phyloP scores from a whole-genome alignment of 2,888 invertebrate genomes.

The Arge pagana region DNA sequence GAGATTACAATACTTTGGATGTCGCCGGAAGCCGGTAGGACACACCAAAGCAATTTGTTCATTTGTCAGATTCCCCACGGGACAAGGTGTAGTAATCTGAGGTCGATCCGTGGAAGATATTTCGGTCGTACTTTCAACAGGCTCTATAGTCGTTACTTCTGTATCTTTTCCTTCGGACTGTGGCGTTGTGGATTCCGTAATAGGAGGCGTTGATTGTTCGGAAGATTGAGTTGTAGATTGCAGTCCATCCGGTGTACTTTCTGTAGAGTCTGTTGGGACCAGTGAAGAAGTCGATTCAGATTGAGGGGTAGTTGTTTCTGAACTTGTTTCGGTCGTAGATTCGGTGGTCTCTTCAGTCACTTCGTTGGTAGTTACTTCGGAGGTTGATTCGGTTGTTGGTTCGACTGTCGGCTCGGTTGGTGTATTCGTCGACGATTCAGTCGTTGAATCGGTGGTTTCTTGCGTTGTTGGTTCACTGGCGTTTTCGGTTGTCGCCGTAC shows the following conservation, averaged over 20 bases:
- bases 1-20: constrained; percentile 81
- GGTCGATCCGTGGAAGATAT: not conserved
- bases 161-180: constrained; percentile 30
- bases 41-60: constrained; percentile 77
- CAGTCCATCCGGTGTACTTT: too few relatives aligned
- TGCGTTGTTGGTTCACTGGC: too few relatives aligned
- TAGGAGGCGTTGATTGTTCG: constrained; percentile 24
- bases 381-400: constrained; percentile 10
- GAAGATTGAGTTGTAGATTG: constrained; percentile 16
- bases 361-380: constrained; percentile 1
- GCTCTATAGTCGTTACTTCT: constrained; percentile 30
- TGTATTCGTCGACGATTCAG: constrained; percentile 5
- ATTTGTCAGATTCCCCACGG: constrained; percentile 62
- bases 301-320: constrained; percentile 29
- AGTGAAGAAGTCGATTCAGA: constrained; percentile 24
- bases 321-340: constrained; percentile 20
- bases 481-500: too few relatives aligned
- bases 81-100: constrained; percentile 37
- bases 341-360: constrained; percentile 22
- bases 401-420: constrained; percentile 21
- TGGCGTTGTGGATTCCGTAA: constrained; percentile 39
- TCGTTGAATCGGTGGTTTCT: constrained; percentile 20
- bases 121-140: constrained; percentile 16
- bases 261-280: constrained; percentile 21
- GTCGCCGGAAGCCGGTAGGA: constrained; percentile 81